These are phyloP conservation scores for Rambutsinella grinnellia DNA, from an alignment of 2,888 invertebrate species.

Conservation along the genomic window DNA sequence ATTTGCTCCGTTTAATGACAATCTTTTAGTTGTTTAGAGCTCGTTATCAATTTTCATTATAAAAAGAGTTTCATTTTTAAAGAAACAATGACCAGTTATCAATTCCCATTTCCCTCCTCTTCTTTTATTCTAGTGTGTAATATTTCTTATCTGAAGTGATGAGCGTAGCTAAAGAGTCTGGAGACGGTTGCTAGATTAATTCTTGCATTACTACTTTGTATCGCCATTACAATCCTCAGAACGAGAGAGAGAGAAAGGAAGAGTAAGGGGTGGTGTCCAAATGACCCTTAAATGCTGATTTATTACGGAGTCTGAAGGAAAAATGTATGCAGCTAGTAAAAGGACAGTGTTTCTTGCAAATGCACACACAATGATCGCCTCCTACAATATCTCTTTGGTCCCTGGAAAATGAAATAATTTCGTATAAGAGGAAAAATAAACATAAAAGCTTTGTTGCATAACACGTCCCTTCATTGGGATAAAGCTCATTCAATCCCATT, in stretches of 20 bases:
- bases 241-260: too few species aligned
- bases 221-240: too few species aligned
- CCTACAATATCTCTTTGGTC: constrained; percentile 8
- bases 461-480: constrained; percentile 42
- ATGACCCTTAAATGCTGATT: constrained; percentile 56
- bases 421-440: constrained; percentile 40
- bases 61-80: not conserved
- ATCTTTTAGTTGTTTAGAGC: not conserved
- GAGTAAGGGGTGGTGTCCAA: constrained; percentile 42
- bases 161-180: constrained; percentile 10
- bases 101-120: constrained; percentile 25
- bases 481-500: constrained; percentile 48
- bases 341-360: not conserved
- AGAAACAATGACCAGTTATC: constrained; percentile 27
- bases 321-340: constrained; percentile 15
- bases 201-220: constrained; percentile 26
- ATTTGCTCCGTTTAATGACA: not conserved
- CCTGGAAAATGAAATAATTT: constrained; percentile 39
- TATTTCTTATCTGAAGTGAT: constrained; percentile 19
- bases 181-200: constrained; percentile 13
- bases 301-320: constrained; percentile 25
- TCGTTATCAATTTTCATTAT: not conserved
- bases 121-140: constrained; percentile 6
- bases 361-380: not conserved
- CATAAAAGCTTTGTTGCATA: constrained; percentile 56